Percentiles rank a stretch among this genome's conserved stretches.
These are phyloP conservation scores for Lissocephala sabroskyi DNA, from an alignment of 2,888 invertebrate genomes.

Conservation along the genomic window DNA sequence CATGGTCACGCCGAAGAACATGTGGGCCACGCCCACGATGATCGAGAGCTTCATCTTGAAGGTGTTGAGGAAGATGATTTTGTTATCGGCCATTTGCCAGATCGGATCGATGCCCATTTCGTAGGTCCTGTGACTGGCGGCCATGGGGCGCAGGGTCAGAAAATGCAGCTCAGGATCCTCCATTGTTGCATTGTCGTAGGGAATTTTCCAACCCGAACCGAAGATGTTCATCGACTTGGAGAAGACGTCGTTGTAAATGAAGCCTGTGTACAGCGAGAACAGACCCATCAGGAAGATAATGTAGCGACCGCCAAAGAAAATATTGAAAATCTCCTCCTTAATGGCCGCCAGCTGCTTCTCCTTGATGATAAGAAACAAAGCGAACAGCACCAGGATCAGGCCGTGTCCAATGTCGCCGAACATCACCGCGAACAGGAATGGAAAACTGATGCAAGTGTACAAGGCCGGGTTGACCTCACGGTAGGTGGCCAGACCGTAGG, in stretches of 20 bases:
- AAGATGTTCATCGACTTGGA: slow-evolving; percentile 96
- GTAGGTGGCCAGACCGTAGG: slow-evolving; percentile 94
- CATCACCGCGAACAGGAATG: slow-evolving; percentile 96
- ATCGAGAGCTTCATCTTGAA: slow-evolving; percentile 98
- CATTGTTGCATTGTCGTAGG: slow-evolving; percentile 74
- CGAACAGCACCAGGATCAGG: slow-evolving; percentile 85
- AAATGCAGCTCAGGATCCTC: slow-evolving; percentile 8
- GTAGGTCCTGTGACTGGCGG: slow-evolving; percentile 79
- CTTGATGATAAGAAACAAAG: slow-evolving; percentile 83
- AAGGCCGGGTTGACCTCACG: slow-evolving; percentile 93
- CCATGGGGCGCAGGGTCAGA: slow-evolving; percentile 67
- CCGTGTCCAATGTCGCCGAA: slow-evolving; percentile 97
- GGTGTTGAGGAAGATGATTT: slow-evolving; percentile 94
- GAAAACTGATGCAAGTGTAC: slow-evolving; percentile 93
- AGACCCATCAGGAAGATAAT: slow-evolving; percentile 96
- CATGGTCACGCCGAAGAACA: slow-evolving; percentile 94
- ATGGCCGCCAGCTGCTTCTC: slow-evolving; percentile 84
- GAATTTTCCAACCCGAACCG: slow-evolving; percentile 86
- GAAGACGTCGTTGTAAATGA: slow-evolving; percentile 98
- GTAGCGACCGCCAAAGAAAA: slow-evolving; percentile 98
- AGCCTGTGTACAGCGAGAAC: slow-evolving; percentile 97
- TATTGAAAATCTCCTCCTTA: slow-evolving; percentile 92
- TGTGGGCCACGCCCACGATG: slow-evolving; percentile 93
- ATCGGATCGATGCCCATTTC: slow-evolving; percentile 88
- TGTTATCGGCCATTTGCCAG: slow-evolving; percentile 87